Base-by-base conservation (phyloP, 2,888 invertebrate species). In the Tortrix viridana region DNA sequence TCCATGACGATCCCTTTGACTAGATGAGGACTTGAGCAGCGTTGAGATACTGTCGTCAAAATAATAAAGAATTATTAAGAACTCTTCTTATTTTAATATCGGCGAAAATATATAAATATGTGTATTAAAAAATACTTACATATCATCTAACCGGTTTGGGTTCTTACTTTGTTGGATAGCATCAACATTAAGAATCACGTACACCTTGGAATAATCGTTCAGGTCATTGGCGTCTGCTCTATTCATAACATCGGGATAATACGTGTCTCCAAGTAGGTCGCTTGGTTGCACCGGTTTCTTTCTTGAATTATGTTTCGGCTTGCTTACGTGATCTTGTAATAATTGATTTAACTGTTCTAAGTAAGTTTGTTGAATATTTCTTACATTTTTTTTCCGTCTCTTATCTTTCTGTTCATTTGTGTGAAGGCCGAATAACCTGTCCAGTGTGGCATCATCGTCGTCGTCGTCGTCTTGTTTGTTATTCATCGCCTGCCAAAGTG, bases 141-240 rank as follows among this genome's bases (percentile, higher is more conserved):
- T 65, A 49, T 75, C 74, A 62, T 70, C 74, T 5, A 88, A 60
- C 18, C 72, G 67, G 16, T 73, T 71, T 60, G 74, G 71, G 71
- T 74, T 74, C 67, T 69, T 60, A 65, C 71, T 79, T 7, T 72
- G 75, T 67, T 73, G 63, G 6, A 82, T 46, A 14, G 75, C 80
- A 46, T 74, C 66, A 20, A 84, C 79, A 65, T 85, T 80, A 38
- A 88, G 67, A 57, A 89, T 70, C 16, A 89, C 69, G 49, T 80
- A 85, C 48, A 88, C 70, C 73, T 83, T 84, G 2, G 84, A 82
- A 72, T 83, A 83, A 22, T 79, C 72, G 48, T 75, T 71, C 9
- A 37, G 32, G 43, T 55, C 55, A 38, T 16, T 19, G n/a, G 18
- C 0, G 4, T 26, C 32, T 20, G n/a, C 50, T 38, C 43, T 56